Conservation (phyloP, 1,140 invertebrate genomes). For the Spodoptera frugiperda region DNA sequence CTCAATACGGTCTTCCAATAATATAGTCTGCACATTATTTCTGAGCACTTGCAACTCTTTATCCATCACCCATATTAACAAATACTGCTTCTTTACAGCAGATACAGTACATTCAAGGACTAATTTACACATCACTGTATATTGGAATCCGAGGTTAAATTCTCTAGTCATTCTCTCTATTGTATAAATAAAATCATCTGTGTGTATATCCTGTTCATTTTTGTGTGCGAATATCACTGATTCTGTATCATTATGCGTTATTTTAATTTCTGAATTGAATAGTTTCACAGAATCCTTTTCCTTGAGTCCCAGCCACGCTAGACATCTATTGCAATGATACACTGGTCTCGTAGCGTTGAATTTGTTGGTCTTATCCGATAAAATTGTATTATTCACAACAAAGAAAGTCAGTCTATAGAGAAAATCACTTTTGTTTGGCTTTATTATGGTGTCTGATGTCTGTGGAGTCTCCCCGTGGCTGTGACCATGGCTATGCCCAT, state of each 20-base stretch:
- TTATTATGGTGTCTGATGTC: conserved; percentile 61
- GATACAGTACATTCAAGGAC: conserved; percentile 78
- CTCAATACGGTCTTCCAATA: conserved; percentile 67
- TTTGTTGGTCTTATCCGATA: conserved; percentile 76
- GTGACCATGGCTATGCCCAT: conserved; percentile 52
- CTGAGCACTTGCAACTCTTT: conserved; percentile 84
- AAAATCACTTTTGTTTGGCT: conserved; percentile 82
- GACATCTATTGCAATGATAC: conserved; percentile 86
- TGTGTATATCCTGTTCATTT: conserved; percentile 59
- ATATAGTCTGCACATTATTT: conserved; percentile 61
- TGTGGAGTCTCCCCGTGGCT: conserved; percentile 56
- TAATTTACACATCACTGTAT: conserved; percentile 83
- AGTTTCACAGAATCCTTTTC: conserved; percentile 76
- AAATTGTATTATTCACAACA: conserved; percentile 74
- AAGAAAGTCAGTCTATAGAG: conserved; percentile 85
- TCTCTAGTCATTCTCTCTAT: conserved; percentile 82
- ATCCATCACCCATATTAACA: conserved; percentile 87
- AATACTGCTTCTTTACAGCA: conserved; percentile 76
- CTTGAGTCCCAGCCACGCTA: conserved; percentile 85
- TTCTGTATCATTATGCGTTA: conserved; percentile 63
- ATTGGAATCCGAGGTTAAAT: conserved; percentile 81
- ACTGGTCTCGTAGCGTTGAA: conserved; percentile 78
- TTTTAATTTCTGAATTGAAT: conserved; percentile 82
- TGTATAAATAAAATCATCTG: conserved; percentile 83
- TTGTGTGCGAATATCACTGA: conserved; percentile 65